A percentile compares a stretch with the other conserved stretches of the same genome.
These are phyloP conservation scores for Indicator indicator DNA, from an alignment of 2,113 vertebrate species.

Conservation along the genomic window DNA sequence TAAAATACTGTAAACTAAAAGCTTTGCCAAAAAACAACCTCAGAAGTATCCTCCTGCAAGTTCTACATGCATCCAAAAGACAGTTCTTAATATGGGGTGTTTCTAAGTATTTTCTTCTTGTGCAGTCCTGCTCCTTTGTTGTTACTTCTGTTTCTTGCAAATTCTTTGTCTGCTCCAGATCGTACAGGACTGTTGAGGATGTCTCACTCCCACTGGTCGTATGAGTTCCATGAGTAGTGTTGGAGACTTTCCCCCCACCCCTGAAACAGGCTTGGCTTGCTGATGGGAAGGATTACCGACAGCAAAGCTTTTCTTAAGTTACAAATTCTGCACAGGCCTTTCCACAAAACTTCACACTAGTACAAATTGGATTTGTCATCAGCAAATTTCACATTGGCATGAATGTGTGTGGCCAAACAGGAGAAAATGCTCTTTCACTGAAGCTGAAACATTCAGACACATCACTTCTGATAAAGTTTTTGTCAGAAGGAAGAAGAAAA, in stretches of 20 bases:
- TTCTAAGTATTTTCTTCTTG: neutral
- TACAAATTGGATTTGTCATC: constrained; percentile 14
- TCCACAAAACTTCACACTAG: neutral
- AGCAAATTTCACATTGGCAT: constrained; percentile 19
- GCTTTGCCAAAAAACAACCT: neutral
- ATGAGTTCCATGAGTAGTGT: neutral
- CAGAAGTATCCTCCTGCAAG: neutral
- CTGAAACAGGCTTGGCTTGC: neutral
- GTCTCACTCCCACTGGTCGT: neutral
- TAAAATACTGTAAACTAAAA: neutral
- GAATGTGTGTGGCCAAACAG: neutral
- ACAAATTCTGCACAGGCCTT: neutral
- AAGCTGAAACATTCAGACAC: neutral
- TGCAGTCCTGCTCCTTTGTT: neutral
- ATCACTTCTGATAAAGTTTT: constrained; percentile 8
- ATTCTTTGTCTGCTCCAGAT: neutral
- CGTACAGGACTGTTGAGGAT: neutral
- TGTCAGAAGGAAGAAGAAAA: neutral
- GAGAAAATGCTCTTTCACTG: neutral
- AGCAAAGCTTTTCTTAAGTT: neutral
- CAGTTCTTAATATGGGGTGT: neutral
- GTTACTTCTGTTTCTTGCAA: neutral
- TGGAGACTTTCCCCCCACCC: neutral
- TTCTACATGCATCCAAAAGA: neutral
- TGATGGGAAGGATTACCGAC: neutral